phyloP scores from a whole-genome alignment of 2,888 invertebrate genomes.

The Temnothorax rugatulus region DNA sequence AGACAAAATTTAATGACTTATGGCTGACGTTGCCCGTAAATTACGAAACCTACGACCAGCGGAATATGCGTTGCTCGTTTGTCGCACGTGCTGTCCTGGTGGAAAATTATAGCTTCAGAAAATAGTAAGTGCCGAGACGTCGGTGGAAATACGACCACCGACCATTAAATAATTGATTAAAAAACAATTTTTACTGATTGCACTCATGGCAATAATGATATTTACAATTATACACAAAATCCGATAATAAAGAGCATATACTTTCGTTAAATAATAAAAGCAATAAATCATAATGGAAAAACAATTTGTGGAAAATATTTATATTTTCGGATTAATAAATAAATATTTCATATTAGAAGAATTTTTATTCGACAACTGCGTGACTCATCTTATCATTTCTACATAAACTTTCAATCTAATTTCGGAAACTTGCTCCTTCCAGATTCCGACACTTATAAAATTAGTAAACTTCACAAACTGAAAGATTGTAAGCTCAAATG shows the following conservation, averaged over 20 bases:
- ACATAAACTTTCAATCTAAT: background rate
- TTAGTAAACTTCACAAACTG: conserved; percentile 11
- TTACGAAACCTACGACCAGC: conserved; percentile 55
- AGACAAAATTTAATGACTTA: conserved; percentile 59
- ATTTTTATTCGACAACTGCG: background rate
- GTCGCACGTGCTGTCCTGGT: conserved; percentile 50
- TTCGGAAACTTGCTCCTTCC: background rate
- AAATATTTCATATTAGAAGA: background rate
- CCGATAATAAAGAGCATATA: background rate
- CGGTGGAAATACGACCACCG: conserved; percentile 27
- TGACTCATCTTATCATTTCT: background rate
- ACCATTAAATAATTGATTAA: conserved; percentile 33
- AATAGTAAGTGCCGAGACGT: conserved; percentile 44
- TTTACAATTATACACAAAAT: background rate
- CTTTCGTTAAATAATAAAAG: background rate
- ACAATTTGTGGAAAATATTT: background rate
- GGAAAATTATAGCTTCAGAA: conserved; percentile 55
- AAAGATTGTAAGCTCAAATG: conserved; percentile 43
- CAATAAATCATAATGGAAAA: background rate
- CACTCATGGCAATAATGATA: background rate
- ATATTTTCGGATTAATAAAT: background rate
- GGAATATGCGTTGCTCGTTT: conserved; percentile 56
- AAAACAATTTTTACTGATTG: background rate
- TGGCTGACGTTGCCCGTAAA: conserved; percentile 54
- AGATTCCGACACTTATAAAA: no score